Evolutionary conservation across 2,113 vertebrate genomes (phyloP), one percentile per base, ranked within the genome.

Genomic region (Mormyrus lacerda): DNA sequence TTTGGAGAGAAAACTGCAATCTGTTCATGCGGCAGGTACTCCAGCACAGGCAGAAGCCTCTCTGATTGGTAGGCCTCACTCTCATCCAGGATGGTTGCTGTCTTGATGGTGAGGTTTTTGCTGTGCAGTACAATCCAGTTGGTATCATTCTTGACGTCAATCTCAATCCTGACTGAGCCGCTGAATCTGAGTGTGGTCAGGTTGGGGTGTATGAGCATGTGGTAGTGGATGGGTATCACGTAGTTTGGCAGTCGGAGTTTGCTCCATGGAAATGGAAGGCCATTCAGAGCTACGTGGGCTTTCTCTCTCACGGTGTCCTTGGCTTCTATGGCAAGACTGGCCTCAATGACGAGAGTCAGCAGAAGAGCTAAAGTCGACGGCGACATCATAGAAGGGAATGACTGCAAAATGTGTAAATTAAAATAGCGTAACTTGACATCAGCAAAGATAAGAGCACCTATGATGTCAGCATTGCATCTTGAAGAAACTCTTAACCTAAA

Each of bases 101-200:
- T 92, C 58, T 90, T 91, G 91, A 96, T 96, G 45, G 95, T 90
- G 44, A 96, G 91, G 86, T 92, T 92, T 58, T 96, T 97, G 91
- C 94, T 95, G 93, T 96, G 96, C 55, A 97, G 92, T 39, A 96
- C 94, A 89, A 96, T 92, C 94, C 94, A 95, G 91, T 95, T 96
- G 90, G 95, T 96, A 88, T 95, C 93, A 92, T 96, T 95, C 55
- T 93, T 93, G 84, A 96, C 88, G 42, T 94, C 93, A 61, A 96
- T 93, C 91, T 96, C 92, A 89, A 95, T 95, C 91, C 91, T 94
- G 42, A 95, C 92, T 15, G 94, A 95, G 61, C 95, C 95, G 27
- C 90, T 94, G 92, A 96, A 95, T 44, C 35, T 94, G 89, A 95
- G 90, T 39, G 90, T 95, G 8, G 92, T 95, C 91, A 96, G 92